phyloP scores from a whole-genome alignment of 1,140 invertebrate genomes.

The Ladona fulva region DNA sequence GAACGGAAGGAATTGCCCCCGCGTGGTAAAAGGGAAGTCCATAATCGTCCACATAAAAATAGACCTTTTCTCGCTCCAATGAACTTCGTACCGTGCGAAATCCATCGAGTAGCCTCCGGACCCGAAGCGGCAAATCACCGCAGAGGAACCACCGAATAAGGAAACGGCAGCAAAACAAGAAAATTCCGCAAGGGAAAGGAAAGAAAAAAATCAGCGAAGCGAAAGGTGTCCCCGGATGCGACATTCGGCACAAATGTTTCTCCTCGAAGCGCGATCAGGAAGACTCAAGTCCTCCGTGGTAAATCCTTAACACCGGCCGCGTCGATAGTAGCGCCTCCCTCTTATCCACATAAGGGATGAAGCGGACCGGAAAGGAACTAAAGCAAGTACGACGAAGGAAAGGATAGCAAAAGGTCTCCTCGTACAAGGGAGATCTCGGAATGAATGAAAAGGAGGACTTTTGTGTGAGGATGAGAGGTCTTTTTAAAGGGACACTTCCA shows the following conservation, averaged over 20 bases:
- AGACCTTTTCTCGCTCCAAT: too few species aligned
- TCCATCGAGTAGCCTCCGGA: too few species aligned
- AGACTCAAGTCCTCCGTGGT: background rate
- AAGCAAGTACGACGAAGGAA: background rate
- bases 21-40: too few species aligned
- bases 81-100: too few species aligned
- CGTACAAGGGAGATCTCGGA: background rate
- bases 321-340: background rate
- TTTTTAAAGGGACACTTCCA: background rate
- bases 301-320: background rate
- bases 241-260: slow-evolving; percentile 9
- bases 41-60: too few species aligned
- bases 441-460: background rate
- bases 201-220: background rate
- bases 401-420: background rate
- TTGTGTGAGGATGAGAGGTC: background rate
- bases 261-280: background rate
- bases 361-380: background rate
- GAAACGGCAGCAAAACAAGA: too few species aligned
- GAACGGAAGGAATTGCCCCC: too few species aligned
- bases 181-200: background rate
- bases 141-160: too few species aligned
- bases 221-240: background rate
- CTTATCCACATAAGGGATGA: background rate
- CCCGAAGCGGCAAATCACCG: too few species aligned